Conservation (phyloP, 2,113 vertebrate species). For the Brachyhypopomus gauderio region DNA sequence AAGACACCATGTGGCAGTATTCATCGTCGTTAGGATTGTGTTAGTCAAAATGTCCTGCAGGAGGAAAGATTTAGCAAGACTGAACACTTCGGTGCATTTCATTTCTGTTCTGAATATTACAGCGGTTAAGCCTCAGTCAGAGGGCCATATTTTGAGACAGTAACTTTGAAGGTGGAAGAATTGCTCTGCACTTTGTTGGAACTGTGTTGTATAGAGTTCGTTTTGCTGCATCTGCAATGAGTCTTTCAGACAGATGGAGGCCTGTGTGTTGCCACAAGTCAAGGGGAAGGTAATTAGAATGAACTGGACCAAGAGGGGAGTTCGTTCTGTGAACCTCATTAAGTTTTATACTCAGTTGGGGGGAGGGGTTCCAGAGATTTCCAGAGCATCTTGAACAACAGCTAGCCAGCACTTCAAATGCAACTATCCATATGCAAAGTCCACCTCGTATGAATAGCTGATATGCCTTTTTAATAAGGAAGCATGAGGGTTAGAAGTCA, state of each 20-base stretch:
- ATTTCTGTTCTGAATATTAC: neutral
- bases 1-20: neutral
- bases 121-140: neutral
- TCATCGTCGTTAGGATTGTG: neutral
- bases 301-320: conserved; percentile 60
- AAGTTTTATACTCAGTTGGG: conserved; percentile 57
- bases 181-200: neutral
- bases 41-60: neutral
- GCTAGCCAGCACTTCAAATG: conserved; percentile 43
- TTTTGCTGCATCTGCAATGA: neutral
- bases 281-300: conserved; percentile 69
- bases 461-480: conserved; percentile 39
- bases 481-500: neutral
- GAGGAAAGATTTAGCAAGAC: neutral
- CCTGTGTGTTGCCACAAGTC: conserved; percentile 21
- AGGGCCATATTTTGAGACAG: neutral
- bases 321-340: conserved; percentile 64
- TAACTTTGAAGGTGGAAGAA: neutral
- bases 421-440: conserved; percentile 34
- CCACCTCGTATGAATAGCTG: conserved; percentile 23
- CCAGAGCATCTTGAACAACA: conserved; percentile 37
- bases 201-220: neutral
- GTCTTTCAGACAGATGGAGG: conserved; percentile 32
- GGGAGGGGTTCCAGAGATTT: conserved; percentile 43
- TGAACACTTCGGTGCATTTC: neutral